phyloP scores from a whole-genome alignment of 2,888 invertebrate species.

The Malacosoma neustria region DNA sequence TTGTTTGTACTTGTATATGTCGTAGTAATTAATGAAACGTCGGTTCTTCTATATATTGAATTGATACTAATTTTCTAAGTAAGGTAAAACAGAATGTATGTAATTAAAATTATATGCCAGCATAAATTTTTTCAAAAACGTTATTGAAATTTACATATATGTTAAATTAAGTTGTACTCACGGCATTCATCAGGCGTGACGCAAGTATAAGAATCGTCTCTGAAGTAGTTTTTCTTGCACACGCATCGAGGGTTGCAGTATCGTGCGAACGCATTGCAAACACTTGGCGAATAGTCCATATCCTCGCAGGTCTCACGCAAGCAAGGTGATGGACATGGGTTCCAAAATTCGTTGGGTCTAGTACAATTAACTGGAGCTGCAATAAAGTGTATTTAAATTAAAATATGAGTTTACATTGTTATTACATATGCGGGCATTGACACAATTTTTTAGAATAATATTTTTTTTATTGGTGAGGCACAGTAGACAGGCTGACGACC shows the following conservation, averaged over 20 bases:
- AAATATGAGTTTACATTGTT: neutral
- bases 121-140: no score
- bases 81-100: no score
- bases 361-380: slow-evolving; percentile 29
- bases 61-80: no score
- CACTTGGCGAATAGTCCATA: slow-evolving; percentile 12
- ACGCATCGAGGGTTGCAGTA: slow-evolving; percentile 32
- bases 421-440: no score
- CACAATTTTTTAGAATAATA: no score
- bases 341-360: slow-evolving; percentile 27
- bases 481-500: no score
- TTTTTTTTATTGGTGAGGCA: slow-evolving; percentile 2
- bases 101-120: no score
- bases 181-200: slow-evolving; percentile 22
- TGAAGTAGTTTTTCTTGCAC: slow-evolving; percentile 24
- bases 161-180: no score
- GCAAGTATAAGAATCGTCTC: slow-evolving; percentile 22
- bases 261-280: slow-evolving; percentile 24
- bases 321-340: slow-evolving; percentile 26
- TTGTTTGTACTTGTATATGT: no score
- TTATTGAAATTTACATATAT: no score
- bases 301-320: slow-evolving; percentile 27
- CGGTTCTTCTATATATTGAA: no score
- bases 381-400: slow-evolving; percentile 7
- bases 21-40: no score